Base-by-base conservation (phyloP, 1,140 invertebrate genomes). In the Aleiodes sp. region DNA sequence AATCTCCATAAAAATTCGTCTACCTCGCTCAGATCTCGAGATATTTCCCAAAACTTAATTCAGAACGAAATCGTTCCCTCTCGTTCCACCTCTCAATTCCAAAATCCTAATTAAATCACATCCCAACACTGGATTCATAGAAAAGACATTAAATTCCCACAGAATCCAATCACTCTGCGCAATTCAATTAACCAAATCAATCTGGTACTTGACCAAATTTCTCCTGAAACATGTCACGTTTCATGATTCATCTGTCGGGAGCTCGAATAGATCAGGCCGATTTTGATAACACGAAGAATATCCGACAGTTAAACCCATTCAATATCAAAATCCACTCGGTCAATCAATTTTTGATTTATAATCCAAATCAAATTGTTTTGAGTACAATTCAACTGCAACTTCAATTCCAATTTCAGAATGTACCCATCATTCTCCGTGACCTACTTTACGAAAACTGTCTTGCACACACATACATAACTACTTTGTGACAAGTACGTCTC, bases 341-440 rank as follows among this genome's bases (percentile, higher is more conserved):
- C 52, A 41, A 37, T 61, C 33, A 19, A 43, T 60, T 52, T 52
- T 24, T 52, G 52, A 66, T 37, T 35, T 16, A 66, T 35, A 33
- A 33, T n/a, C 6, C 4, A 29, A n/a, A 33, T 52, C 39, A 59
- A 29, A 59, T 59, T 61, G 59, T 26, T 66, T 19, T 57, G 52
- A 16, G 12, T 61, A 12, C 26, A 26, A 33, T 14, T 24, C 46
- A 19, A 7, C 19, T 21, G 10, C 46, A 52, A 52, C 9, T 52
- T 28, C 19, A 31, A 26, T 59, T 19, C 14, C 6, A 24, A 52
- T 56, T 14, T 21, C 16, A 39, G 26, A 60, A 33, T 60, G 14
- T 16, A 1, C 21, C 46, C 16, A 24, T 24, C 21, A 7, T 52
- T 52, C 46, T 52, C 21, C 8, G 6, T 52, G 46, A 52, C 46